phyloP scores from a whole-genome alignment of 2,113 vertebrate species.

The Struthio camelus region DNA sequence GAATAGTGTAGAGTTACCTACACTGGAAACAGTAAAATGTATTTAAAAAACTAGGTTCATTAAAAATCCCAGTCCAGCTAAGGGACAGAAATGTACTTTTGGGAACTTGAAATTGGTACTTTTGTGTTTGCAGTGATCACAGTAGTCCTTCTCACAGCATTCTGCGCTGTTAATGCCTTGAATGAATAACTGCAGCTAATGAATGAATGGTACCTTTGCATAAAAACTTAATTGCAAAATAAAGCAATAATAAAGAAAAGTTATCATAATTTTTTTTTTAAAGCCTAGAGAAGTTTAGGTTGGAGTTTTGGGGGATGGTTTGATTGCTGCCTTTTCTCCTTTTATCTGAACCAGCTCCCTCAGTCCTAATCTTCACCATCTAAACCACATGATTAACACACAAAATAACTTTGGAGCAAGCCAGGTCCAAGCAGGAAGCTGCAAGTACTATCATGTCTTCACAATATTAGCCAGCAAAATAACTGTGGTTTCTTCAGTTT shows the following conservation, averaged over 20 bases:
- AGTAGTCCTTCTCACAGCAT: background rate
- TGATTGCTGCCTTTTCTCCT: slow-evolving; percentile 39
- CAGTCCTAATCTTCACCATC: slow-evolving; percentile 70
- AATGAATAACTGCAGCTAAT: slow-evolving; percentile 23
- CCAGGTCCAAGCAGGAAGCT: slow-evolving; percentile 71
- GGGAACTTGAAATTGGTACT: background rate
- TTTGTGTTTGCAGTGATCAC: background rate
- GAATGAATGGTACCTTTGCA: slow-evolving; percentile 3
- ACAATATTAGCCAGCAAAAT: slow-evolving; percentile 61
- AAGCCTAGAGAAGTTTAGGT: slow-evolving; percentile 39
- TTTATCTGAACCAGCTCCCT: slow-evolving; percentile 68
- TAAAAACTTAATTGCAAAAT: slow-evolving; percentile 60
- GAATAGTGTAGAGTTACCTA: background rate
- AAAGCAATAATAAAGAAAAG: slow-evolving; percentile 51
- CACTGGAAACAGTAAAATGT: background rate
- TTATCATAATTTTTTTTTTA: background rate
- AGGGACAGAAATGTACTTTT: background rate
- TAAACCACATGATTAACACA: slow-evolving; percentile 75
- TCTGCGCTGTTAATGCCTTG: background rate
- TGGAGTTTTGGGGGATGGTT: slow-evolving; percentile 32
- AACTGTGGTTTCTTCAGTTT: slow-evolving; percentile 60
- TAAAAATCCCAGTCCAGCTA: background rate
- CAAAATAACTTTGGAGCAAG: slow-evolving; percentile 67
- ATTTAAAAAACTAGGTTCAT: background rate
- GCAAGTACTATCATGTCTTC: slow-evolving; percentile 68